These are phyloP conservation scores for Conchocele bisecta DNA, from an alignment of 2,888 invertebrate genomes.

Conservation along the genomic window DNA sequence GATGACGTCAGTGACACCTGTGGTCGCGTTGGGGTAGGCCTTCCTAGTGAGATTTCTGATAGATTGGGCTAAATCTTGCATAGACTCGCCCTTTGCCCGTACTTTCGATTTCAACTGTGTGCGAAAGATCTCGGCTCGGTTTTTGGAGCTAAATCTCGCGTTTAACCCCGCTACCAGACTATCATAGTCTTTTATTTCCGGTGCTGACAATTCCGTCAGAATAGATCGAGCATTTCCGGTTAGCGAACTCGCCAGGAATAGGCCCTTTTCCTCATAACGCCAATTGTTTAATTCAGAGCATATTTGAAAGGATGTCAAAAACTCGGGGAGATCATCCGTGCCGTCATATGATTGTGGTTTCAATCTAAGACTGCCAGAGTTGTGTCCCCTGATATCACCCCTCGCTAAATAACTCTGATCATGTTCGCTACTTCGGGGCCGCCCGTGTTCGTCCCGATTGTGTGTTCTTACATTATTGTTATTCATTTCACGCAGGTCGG, in stretches of 20 bases:
- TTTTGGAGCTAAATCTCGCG: constrained; percentile 1
- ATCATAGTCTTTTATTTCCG: not conserved
- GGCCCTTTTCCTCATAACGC: not conserved
- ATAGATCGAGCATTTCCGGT: not conserved
- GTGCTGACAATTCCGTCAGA: not conserved
- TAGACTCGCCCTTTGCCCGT: not conserved
- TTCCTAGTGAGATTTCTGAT: constrained; percentile 2
- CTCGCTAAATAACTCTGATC: too few relatives aligned
- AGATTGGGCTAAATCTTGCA: constrained; percentile 8
- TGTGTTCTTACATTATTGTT: too few relatives aligned
- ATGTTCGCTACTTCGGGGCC: too few relatives aligned
- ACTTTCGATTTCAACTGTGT: not conserved
- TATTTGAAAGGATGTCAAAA: not conserved
- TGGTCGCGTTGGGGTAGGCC: constrained; percentile 5
- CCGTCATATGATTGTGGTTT: constrained; percentile 19
- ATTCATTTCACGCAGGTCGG: too few relatives aligned
- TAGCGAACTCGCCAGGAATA: not conserved
- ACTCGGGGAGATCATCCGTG: constrained; percentile 5
- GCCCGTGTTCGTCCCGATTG: too few relatives aligned
- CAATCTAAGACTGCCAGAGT: too few relatives aligned
- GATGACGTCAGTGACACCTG: not conserved
- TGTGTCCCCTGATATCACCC: too few relatives aligned
- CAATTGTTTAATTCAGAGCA: constrained; percentile 8
- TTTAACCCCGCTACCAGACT: not conserved
- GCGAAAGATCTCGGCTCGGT: constrained; percentile 5